phyloP scores from a whole-genome alignment of 2,113 vertebrate genomes.

The Pagrus major region DNA sequence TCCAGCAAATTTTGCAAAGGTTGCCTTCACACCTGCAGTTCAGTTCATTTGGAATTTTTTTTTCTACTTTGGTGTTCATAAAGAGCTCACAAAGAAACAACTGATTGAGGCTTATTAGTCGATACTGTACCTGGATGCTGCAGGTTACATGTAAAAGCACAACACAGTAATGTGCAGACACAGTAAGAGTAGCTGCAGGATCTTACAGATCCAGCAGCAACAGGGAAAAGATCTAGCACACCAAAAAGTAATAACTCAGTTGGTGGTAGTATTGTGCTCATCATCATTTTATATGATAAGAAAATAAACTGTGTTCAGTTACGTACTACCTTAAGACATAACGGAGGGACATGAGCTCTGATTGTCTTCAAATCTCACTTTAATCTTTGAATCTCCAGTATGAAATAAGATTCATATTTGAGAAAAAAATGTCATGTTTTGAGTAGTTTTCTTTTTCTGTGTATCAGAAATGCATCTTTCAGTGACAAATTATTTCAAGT shows the following conservation, averaged over 20 bases:
- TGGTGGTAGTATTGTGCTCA: neutral
- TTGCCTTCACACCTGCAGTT: neutral
- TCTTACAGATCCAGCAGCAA: neutral
- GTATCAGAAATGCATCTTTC: neutral
- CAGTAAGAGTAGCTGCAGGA: too few species aligned
- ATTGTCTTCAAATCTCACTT: too few species aligned
- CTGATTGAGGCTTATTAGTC: neutral
- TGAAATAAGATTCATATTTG: too few species aligned
- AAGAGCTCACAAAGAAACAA: neutral
- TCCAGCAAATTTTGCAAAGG: neutral
- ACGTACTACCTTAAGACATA: neutral
- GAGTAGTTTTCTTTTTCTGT: neutral
- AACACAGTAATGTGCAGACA: too few species aligned
- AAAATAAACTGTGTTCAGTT: neutral
- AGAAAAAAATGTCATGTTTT: neutral
- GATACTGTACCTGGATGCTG: neutral
- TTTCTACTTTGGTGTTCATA: neutral
- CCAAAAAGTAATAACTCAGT: neutral
- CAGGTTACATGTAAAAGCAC: too few species aligned
- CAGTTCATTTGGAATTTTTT: neutral
- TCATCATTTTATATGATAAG: neutral
- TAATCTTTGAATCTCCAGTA: too few species aligned
- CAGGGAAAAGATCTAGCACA: neutral
- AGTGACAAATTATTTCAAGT: neutral
- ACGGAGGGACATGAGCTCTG: neutral